Evolutionary conservation across 1,140 invertebrate species (phyloP).

Genomic region (Macrosteles quadrilineatus): DNA sequence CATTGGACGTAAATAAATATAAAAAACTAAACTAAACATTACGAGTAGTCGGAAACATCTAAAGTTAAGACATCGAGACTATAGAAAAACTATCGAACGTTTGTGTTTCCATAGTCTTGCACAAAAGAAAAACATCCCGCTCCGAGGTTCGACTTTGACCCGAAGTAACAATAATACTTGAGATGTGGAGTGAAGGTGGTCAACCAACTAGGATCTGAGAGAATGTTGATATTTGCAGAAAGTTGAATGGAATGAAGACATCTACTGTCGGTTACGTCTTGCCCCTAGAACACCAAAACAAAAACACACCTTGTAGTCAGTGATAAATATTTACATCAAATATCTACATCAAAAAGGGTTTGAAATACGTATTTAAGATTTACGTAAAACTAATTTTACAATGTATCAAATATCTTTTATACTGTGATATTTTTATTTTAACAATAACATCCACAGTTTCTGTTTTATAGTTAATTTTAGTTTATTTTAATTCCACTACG

Average conservation of each 20-base stretch:
- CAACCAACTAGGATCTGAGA: conserved; percentile 25
- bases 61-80: conserved; percentile 20
- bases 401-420: too few relatives aligned
- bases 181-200: conserved; percentile 8
- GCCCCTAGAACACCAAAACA: too few relatives aligned
- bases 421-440: too few relatives aligned
- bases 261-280: conserved; percentile 35
- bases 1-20: conserved; percentile 2
- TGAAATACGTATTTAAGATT: too few relatives aligned
- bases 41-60: conserved; percentile 8
- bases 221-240: conserved; percentile 24
- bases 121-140: conserved; percentile 12
- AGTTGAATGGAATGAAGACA: conserved; percentile 1
- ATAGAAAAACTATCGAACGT: conserved; percentile 5
- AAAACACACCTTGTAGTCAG: too few relatives aligned
- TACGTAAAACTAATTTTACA: too few relatives aligned
- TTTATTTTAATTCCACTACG: too few relatives aligned
- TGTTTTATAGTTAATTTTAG: too few relatives aligned
- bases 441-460: too few relatives aligned
- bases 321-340: too few relatives aligned
- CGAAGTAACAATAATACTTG: conserved; percentile 11
- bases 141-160: background rate
- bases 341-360: too few relatives aligned
- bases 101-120: conserved; percentile 12
- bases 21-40: conserved; percentile 8